These are phyloP conservation scores for Capitulum mitella DNA, from an alignment of 2,888 invertebrate genomes.

Conservation along the genomic window DNA sequence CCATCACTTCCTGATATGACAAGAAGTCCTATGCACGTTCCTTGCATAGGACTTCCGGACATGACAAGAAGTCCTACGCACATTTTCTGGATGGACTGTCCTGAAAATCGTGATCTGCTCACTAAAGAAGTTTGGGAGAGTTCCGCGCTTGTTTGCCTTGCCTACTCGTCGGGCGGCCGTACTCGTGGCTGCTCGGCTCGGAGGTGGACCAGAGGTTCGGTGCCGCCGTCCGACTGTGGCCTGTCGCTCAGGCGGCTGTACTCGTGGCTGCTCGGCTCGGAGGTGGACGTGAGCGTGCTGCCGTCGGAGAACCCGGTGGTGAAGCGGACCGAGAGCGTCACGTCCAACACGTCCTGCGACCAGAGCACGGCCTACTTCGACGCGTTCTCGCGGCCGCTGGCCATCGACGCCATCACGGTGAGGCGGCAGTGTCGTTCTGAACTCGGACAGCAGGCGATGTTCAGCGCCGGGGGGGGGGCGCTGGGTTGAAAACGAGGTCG, in stretches of 20 bases:
- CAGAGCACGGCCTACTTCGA: slow-evolving; percentile 36
- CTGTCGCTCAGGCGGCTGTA: slow-evolving; percentile 59
- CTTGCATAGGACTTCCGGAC: no score
- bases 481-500: no score
- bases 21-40: no score
- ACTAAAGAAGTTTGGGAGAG: no score
- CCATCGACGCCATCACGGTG: slow-evolving; percentile 41
- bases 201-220: slow-evolving; percentile 55
- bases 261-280: slow-evolving; percentile 72
- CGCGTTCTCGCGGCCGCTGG: slow-evolving; percentile 35
- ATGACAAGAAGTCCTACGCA: no score
- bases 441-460: no score
- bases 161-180: slow-evolving; percentile 65
- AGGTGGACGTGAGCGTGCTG: slow-evolving; percentile 51
- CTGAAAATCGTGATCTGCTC: no score
- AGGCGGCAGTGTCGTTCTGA: no score
- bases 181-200: slow-evolving; percentile 72
- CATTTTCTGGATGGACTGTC: no score
- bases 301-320: slow-evolving; percentile 43
- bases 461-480: no score
- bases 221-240: slow-evolving; percentile 43
- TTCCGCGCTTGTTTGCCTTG: no score
- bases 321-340: slow-evolving; percentile 37
- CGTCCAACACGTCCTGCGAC: slow-evolving; percentile 30
- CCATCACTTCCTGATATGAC: no score